Evolutionary conservation across 2,113 vertebrate genomes (phyloP), one percentile per base, ranked within the genome.

Genomic region (Hippocampus comes): DNA sequence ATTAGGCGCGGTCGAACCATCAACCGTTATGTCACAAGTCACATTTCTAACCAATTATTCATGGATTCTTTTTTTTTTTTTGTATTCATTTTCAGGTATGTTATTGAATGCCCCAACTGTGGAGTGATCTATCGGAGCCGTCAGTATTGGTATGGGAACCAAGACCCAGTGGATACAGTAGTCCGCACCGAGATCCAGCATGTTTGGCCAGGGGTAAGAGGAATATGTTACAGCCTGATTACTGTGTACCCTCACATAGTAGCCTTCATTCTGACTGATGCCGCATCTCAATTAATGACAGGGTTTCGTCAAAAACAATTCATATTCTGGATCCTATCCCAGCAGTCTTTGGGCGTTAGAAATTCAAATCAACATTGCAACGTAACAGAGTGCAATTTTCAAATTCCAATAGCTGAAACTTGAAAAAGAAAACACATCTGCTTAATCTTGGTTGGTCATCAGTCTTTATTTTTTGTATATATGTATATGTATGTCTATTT

Each of bases 131-230:
- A 99, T 82, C 95, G 98, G 53, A 99, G 98, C 87, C 93, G 98
- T 17, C 98, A 99, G 83, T 99, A 95, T 88, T 99, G 98, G 98
- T 99, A 96, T 82, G 98, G 98, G 67, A 99, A 99, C 89, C 96
- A 98, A 79, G 97, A 99, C 87, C 98, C 98, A 27, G 98, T 99
- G 80, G 97, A 99, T 79, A 99, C 98, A 0, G 95, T 98, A 41
- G 96, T 99, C 75, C 95, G 98, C 74, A 99, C 98, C 21, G 98
- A 99, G 88, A 99, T 99, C 79, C 94, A 98, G 71, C 98, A 99
- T 0, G 94, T 99, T 77, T 99, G 97, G 98, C 96, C 95, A 2
- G 97, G 96, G 88, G 97, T 99, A 91, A 94, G 94, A 75, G 20
- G 12, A 65, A 57, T 21, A 27, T 12, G 9, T 42, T 5, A 38